phyloP scores from a whole-genome alignment of 64 coral and sea anemone species.

The Anthopleura sola region DNA sequence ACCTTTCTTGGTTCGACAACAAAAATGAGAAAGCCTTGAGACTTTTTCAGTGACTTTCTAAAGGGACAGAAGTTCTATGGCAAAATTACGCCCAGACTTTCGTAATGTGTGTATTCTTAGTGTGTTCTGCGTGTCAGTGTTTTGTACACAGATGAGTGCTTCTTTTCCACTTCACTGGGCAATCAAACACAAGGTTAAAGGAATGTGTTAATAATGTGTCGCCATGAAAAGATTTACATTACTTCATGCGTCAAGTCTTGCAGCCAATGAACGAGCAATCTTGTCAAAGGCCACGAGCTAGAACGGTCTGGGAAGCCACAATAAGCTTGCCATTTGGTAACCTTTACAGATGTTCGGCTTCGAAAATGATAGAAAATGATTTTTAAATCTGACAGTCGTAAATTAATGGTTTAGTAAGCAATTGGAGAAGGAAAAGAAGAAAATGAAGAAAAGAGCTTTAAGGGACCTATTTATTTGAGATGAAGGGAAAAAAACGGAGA shows the following conservation, averaged over 20 bases:
- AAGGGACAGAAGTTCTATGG: background rate
- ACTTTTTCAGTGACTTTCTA: background rate
- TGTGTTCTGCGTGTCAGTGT: background rate
- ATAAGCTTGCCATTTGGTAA: background rate
- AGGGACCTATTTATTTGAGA: too few relatives aligned
- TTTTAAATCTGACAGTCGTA: background rate
- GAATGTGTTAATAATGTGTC: conserved; percentile 22
- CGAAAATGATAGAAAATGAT: background rate
- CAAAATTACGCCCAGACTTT: background rate
- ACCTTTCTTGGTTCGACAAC: background rate
- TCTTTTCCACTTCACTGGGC: background rate
- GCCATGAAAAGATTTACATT: background rate
- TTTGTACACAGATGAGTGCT: conserved; percentile 1
- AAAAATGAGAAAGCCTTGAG: background rate
- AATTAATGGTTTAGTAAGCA: background rate
- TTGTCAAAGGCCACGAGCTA: background rate
- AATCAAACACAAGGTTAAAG: conserved; percentile 13
- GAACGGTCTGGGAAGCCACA: background rate
- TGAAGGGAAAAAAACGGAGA: too few relatives aligned
- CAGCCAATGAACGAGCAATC: background rate
- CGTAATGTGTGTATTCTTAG: background rate
- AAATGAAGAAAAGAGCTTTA: too few relatives aligned
- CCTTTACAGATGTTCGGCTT: background rate
- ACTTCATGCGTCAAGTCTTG: background rate
- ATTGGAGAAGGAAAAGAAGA: too few relatives aligned